These are phyloP conservation scores for Iselma pallidipennis DNA, from an alignment of 2,888 invertebrate species.

Conservation along the genomic window DNA sequence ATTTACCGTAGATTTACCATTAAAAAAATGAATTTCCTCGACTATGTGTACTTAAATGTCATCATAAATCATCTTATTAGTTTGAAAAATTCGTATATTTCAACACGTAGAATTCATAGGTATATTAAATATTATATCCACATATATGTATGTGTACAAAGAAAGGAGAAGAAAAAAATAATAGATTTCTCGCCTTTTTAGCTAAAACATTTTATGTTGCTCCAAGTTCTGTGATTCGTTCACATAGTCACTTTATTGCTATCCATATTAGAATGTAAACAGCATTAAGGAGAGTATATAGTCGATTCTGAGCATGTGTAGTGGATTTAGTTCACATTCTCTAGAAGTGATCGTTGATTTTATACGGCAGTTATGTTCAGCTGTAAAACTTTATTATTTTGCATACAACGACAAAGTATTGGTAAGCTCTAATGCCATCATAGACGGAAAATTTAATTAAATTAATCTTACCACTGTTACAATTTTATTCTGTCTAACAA, in stretches of 20 bases:
- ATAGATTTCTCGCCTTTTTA: not conserved
- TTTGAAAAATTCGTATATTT: not conserved
- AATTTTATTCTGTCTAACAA: too few species aligned
- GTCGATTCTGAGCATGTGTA: conserved; percentile 28
- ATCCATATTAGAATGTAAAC: conserved; percentile 26
- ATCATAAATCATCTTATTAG: not conserved
- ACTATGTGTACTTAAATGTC: not conserved
- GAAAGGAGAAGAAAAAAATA: too few species aligned
- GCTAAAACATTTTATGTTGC: not conserved
- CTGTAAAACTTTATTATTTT: conserved; percentile 26
- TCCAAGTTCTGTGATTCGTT: not conserved
- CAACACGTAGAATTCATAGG: not conserved
- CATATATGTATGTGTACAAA: not conserved
- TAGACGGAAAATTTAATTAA: not conserved
- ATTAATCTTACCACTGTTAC: not conserved
- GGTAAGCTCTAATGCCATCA: not conserved
- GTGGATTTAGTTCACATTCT: conserved; percentile 26
- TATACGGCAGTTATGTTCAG: conserved; percentile 22
- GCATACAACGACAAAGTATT: conserved; percentile 22
- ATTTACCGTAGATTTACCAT: too few species aligned
- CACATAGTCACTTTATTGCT: conserved; percentile 10
- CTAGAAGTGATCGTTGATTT: conserved; percentile 27
- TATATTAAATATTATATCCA: too few species aligned
- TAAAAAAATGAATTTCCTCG: not conserved
- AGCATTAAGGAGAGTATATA: conserved; percentile 24